A percentile compares a stretch with the other conserved stretches of the same genome.
These are phyloP conservation scores for Siniperca knerii DNA, from an alignment of 2,113 vertebrate genomes.

Conservation along the genomic window DNA sequence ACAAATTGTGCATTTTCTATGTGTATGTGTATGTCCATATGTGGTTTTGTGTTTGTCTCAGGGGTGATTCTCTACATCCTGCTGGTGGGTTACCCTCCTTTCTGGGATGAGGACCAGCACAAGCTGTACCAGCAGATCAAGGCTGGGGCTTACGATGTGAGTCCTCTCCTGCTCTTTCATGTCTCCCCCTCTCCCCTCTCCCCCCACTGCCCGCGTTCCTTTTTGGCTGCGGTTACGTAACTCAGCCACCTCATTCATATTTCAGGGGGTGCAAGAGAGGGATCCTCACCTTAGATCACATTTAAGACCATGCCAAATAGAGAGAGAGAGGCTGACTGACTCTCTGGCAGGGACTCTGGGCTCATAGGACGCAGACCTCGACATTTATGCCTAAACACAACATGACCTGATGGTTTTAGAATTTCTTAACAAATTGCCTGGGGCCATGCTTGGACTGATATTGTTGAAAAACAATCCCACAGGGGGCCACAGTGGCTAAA, in stretches of 20 bases:
- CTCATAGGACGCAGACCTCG: conserved; percentile 31
- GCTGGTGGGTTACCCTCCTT: conserved; percentile 97
- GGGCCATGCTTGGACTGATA: conserved; percentile 4
- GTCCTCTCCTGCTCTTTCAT: conserved; percentile 65
- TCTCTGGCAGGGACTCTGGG: conserved; percentile 49
- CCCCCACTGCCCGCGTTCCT: conserved; percentile 51
- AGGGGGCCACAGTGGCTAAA: not conserved
- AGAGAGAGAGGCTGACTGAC: conserved; percentile 3
- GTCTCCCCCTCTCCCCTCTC: conserved; percentile 5
- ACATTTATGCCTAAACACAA: conserved; percentile 44
- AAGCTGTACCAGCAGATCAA: conserved; percentile 99
- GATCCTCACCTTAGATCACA: conserved; percentile 54
- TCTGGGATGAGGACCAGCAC: conserved; percentile 99
- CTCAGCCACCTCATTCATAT: conserved; percentile 73
- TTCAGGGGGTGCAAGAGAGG: conserved; percentile 66
- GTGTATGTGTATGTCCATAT: conserved; percentile 39
- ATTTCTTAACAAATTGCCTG: conserved; percentile 31
- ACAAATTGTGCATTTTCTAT: conserved; percentile 4
- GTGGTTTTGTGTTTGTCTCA: conserved; percentile 75
- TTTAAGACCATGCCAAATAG: conserved; percentile 31
- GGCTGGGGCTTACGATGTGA: conserved; percentile 97
- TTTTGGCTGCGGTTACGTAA: conserved; percentile 68
- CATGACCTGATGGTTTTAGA: conserved; percentile 28
- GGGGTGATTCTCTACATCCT: conserved; percentile 98
- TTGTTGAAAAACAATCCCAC: conserved; percentile 1